These are phyloP conservation scores for Hypercompe scribonia DNA, from an alignment of 2,888 invertebrate species.

Conservation along the genomic window DNA sequence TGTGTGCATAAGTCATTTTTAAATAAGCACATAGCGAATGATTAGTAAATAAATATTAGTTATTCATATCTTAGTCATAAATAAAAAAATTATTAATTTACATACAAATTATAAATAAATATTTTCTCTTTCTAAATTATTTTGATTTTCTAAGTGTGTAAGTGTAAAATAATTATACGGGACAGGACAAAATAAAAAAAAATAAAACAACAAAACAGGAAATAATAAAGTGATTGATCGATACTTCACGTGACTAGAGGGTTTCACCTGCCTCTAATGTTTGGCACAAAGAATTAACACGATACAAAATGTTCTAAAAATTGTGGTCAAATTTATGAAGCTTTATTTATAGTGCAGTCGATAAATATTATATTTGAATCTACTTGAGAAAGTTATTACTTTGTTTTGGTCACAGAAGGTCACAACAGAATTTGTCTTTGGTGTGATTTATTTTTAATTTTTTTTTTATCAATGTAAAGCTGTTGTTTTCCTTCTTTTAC, in stretches of 20 bases:
- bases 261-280: neutral
- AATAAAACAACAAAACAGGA: neutral
- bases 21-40: too few species aligned
- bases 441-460: too few species aligned
- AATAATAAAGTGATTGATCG: slow-evolving; percentile 5
- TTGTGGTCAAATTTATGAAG: too few species aligned
- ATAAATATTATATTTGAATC: too few species aligned
- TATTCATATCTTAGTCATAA: neutral
- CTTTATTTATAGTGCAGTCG: too few species aligned
- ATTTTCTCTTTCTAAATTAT: neutral
- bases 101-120: neutral
- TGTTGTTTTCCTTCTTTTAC: too few species aligned
- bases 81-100: neutral
- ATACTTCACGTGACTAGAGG: neutral
- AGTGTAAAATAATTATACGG: neutral
- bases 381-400: too few species aligned
- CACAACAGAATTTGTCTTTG: too few species aligned
- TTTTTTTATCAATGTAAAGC: too few species aligned
- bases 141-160: neutral
- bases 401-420: too few species aligned
- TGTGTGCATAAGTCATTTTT: too few species aligned
- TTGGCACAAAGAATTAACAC: slow-evolving; percentile 2
- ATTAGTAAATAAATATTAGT: too few species aligned
- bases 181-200: neutral
- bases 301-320: neutral